Conservation (phyloP, 1,140 invertebrate genomes). For the Paramacrobiotus metropolitanus region DNA sequence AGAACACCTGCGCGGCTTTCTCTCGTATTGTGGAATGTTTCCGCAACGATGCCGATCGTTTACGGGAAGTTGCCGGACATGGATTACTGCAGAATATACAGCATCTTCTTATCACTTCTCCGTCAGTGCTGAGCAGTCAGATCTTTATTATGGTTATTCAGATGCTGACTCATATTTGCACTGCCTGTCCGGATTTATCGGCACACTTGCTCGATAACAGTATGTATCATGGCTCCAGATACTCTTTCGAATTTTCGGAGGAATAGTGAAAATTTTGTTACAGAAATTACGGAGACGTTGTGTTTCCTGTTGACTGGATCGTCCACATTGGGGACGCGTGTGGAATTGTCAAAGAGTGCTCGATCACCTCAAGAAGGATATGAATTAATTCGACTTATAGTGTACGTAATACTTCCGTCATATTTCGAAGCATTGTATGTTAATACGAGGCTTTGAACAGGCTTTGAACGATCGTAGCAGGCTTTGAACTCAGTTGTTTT, state of each 20-base stretch:
- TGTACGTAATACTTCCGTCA: slow-evolving; percentile 31
- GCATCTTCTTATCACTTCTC: slow-evolving; percentile 58
- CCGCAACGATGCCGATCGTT: slow-evolving; percentile 59
- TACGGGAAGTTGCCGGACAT: slow-evolving; percentile 83
- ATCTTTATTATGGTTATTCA: slow-evolving; percentile 87
- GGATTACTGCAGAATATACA: slow-evolving; percentile 58
- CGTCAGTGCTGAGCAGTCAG: slow-evolving; percentile 65
- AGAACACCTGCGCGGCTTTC: slow-evolving; percentile 86
- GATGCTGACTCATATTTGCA: slow-evolving; percentile 84
- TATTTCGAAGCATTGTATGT: slow-evolving; percentile 85
- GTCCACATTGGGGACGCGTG: slow-evolving; percentile 9
- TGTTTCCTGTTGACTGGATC: slow-evolving; percentile 70
- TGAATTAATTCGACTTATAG: slow-evolving; percentile 8
- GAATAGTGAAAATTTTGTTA: slow-evolving; percentile 12
- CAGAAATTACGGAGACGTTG: slow-evolving; percentile 70
- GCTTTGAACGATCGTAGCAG: no score
- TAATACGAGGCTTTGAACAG: no score
- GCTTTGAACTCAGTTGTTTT: no score
- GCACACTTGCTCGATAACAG: slow-evolving; percentile 65
- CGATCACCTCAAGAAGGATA: slow-evolving; percentile 8
- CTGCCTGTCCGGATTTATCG: slow-evolving; percentile 71
- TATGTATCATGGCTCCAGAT: slow-evolving; percentile 14
- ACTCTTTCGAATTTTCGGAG: neutral
- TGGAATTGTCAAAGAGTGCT: slow-evolving; percentile 12
- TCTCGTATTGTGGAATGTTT: slow-evolving; percentile 86